These are phyloP conservation scores for Macrophya annulata DNA, from an alignment of 2,888 invertebrate genomes.

Conservation along the genomic window DNA sequence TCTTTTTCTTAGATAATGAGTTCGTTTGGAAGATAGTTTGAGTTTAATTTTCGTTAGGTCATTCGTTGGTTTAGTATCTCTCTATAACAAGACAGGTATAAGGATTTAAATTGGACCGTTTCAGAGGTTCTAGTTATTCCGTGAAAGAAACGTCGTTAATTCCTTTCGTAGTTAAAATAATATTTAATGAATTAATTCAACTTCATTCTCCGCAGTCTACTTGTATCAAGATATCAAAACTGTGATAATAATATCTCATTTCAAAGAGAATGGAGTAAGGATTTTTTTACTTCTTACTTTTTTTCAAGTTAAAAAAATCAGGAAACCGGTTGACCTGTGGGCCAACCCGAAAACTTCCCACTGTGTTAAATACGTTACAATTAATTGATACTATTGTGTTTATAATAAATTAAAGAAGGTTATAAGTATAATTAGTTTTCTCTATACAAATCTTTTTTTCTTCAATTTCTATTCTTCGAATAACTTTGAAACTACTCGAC, in stretches of 20 bases:
- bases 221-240: neutral
- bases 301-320: neutral
- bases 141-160: neutral
- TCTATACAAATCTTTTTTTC: too few relatives aligned
- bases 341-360: too few relatives aligned
- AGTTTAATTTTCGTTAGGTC: neutral
- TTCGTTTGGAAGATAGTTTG: constrained; percentile 24
- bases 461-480: too few relatives aligned
- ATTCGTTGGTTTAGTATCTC: constrained; percentile 12
- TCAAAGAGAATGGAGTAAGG: neutral
- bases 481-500: too few relatives aligned
- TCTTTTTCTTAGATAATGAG: constrained; percentile 27
- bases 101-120: constrained; percentile 28
- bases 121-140: neutral
- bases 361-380: too few relatives aligned
- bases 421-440: too few relatives aligned
- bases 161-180: constrained; percentile 25
- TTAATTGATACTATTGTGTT: too few relatives aligned
- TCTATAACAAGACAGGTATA: constrained; percentile 13
- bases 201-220: neutral
- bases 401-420: too few relatives aligned
- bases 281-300: neutral
- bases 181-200: constrained; percentile 45
- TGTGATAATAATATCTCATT: neutral
- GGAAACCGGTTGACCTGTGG: too few relatives aligned